Evolutionary conservation across 35 echinoderm and acorn worm species (phyloP).

Genomic region (Ptychodera flava): DNA sequence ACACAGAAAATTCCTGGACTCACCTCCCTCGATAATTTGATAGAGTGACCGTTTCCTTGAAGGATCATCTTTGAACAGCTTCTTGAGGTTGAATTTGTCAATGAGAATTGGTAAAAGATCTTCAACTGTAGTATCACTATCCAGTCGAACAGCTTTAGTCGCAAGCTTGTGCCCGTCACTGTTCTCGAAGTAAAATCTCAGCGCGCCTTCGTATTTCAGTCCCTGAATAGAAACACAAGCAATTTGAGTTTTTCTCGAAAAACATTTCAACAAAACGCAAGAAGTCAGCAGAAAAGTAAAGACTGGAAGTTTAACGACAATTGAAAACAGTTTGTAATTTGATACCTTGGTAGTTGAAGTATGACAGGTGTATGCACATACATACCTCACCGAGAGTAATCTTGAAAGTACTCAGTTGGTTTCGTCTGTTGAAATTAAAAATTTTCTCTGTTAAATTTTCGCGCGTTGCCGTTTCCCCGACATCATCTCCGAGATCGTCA

Average conservation of each 20-base stretch:
- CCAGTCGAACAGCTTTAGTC: constrained; percentile 4
- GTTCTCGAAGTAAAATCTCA: background rate
- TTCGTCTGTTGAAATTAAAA: background rate
- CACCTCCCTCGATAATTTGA: background rate
- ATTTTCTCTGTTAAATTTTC: constrained; percentile 6
- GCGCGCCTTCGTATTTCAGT: background rate
- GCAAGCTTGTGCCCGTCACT: background rate
- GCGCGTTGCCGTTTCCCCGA: background rate
- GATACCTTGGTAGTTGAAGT: too few relatives aligned
- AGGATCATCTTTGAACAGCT: background rate
- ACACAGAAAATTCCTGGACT: too few relatives aligned
- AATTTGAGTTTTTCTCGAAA: too few relatives aligned
- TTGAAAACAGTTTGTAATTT: too few relatives aligned
- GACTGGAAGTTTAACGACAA: too few relatives aligned
- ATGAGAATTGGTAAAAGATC: background rate
- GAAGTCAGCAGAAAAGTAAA: too few relatives aligned
- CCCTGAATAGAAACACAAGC: constrained; percentile 7
- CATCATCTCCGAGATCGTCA: background rate
- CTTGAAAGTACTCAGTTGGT: background rate
- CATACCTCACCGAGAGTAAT: background rate
- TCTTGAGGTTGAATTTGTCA: constrained; percentile 9
- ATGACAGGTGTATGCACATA: background rate
- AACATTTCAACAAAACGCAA: too few relatives aligned
- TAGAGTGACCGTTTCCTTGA: background rate
- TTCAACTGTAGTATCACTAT: constrained; percentile 4